These are phyloP conservation scores for Agrochola lota DNA, from an alignment of 2,888 invertebrate genomes.

Conservation along the genomic window DNA sequence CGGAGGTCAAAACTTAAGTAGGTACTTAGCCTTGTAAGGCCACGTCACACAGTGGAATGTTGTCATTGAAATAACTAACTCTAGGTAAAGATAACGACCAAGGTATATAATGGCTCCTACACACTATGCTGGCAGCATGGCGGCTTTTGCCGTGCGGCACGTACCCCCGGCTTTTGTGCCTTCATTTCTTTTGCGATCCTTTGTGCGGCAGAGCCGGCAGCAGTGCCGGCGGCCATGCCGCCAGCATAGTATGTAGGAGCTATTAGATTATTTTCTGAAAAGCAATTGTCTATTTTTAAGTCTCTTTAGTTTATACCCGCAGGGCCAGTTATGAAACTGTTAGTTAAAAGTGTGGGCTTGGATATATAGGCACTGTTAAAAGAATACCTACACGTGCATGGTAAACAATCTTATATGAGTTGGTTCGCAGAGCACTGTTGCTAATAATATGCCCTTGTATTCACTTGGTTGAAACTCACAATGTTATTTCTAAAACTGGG, in stretches of 20 bases:
- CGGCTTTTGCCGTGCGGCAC: no score
- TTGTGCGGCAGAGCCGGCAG: no score
- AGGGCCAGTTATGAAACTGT: background rate
- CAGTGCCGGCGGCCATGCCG: no score
- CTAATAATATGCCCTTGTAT: constrained; percentile 6
- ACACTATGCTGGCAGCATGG: no score
- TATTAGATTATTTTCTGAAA: background rate
- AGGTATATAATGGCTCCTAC: background rate
- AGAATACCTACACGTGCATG: background rate
- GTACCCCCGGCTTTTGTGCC: no score
- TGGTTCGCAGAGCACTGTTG: background rate
- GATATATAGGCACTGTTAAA: background rate
- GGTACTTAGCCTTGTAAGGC: constrained; percentile 49
- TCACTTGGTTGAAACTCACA: constrained; percentile 7
- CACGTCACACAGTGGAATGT: constrained; percentile 18
- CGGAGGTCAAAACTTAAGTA: constrained; percentile 60
- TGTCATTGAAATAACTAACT: constrained; percentile 37
- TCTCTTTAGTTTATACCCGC: background rate
- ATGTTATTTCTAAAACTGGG: constrained; percentile 44
- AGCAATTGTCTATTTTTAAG: constrained; percentile 7
- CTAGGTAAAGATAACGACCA: constrained; percentile 21
- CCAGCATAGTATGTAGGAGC: no score
- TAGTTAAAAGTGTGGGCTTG: background rate
- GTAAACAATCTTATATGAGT: background rate
- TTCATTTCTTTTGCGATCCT: no score